A percentile compares a stretch with the other conserved stretches of the same genome.
phyloP scores from a whole-genome alignment of 2,888 invertebrate genomes.

The Troilus luridus region DNA sequence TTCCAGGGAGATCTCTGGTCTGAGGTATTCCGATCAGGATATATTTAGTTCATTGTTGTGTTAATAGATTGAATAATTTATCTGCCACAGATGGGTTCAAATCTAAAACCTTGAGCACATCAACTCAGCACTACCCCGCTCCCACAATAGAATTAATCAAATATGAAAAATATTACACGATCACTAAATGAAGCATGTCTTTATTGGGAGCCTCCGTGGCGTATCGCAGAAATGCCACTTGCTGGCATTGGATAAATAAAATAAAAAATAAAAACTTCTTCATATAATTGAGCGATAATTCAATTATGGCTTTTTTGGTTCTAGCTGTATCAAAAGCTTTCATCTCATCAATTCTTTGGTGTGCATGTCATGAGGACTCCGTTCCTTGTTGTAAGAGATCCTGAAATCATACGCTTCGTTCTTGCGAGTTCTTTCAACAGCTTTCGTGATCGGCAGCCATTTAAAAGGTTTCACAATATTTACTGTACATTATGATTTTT shows the following conservation, averaged over 20 bases:
- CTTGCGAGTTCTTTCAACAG: slow-evolving; percentile 61
- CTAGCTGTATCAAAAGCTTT: slow-evolving; percentile 55
- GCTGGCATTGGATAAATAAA: no score
- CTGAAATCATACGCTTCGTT: slow-evolving; percentile 60
- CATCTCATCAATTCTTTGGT: slow-evolving; percentile 54
- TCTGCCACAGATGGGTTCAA: no score
- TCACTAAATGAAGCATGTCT: no score
- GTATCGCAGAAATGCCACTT: no score
- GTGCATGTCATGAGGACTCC: slow-evolving; percentile 59
- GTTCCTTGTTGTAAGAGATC: slow-evolving; percentile 59
- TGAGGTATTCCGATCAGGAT: background rate
- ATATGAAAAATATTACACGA: no score
- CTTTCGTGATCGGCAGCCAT: slow-evolving; percentile 58
- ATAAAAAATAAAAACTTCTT: no score
- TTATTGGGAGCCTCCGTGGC: no score
- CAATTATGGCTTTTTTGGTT: background rate
- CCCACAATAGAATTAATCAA: no score
- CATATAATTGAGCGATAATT: no score
- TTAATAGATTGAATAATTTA: background rate
- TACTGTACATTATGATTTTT: background rate
- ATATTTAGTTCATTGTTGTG: background rate
- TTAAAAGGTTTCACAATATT: slow-evolving; percentile 23
- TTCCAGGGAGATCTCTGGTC: slow-evolving; percentile 53
- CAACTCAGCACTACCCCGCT: no score
- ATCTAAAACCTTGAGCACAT: no score